These are phyloP conservation scores for Ascaphus truei DNA, from an alignment of 2,113 vertebrate genomes.

Conservation along the genomic window DNA sequence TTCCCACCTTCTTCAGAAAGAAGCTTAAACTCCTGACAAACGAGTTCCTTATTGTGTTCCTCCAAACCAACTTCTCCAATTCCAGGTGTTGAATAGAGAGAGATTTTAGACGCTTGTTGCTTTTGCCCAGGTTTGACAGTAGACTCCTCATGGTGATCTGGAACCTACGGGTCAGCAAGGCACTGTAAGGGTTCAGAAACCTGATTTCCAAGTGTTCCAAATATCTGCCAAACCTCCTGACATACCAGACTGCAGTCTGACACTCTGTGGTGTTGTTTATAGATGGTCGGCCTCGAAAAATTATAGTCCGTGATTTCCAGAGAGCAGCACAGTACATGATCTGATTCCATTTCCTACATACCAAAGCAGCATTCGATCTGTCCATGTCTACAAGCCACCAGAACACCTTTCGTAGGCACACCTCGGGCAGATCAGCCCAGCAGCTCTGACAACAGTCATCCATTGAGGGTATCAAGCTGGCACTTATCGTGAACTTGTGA, in stretches of 20 bases:
- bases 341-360: constrained; percentile 63
- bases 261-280: constrained; percentile 36
- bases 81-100: constrained; percentile 58
- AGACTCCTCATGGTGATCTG: constrained; percentile 55
- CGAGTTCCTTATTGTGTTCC: constrained; percentile 36
- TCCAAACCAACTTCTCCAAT: constrained; percentile 60
- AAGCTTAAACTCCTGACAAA: constrained; percentile 55
- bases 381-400: constrained; percentile 58
- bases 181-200: constrained; percentile 51
- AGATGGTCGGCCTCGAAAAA: constrained; percentile 52
- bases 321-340: constrained; percentile 57
- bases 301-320: constrained; percentile 62
- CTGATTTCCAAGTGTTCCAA: constrained; percentile 62
- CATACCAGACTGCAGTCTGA: constrained; percentile 54
- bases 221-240: constrained; percentile 60
- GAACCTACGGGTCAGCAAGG: constrained; percentile 54
- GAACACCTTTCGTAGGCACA: constrained; percentile 59
- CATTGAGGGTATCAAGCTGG: neutral
- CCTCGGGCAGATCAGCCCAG: constrained; percentile 58
- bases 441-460: constrained; percentile 25
- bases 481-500: constrained; percentile 40
- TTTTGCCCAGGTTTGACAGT: constrained; percentile 52
- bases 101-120: constrained; percentile 48
- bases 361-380: constrained; percentile 56
- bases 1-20: constrained; percentile 57